These are phyloP conservation scores for Acanthococcus lagerstroemiae DNA, from an alignment of 2,888 invertebrate species.

Conservation along the genomic window DNA sequence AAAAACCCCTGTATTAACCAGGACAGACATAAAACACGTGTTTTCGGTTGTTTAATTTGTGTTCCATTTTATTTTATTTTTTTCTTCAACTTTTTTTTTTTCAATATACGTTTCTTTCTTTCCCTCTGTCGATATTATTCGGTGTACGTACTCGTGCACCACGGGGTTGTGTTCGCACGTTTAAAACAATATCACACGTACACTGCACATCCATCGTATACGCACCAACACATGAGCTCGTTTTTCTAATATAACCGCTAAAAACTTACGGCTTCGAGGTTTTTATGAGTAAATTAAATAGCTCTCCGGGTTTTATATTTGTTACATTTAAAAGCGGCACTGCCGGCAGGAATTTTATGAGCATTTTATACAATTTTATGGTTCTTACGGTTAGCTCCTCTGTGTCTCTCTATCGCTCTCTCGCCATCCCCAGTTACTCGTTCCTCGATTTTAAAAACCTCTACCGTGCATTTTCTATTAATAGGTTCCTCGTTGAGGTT, in stretches of 20 bases:
- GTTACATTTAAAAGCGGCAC: slow-evolving; percentile 16
- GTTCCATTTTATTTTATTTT: background rate
- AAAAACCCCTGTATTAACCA: too few relatives aligned
- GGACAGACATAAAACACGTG: background rate
- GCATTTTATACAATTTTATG: slow-evolving; percentile 18
- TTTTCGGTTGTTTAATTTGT: background rate
- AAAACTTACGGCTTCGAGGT: slow-evolving; percentile 15
- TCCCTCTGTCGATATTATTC: background rate
- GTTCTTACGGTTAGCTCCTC: background rate
- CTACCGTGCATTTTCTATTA: too few relatives aligned
- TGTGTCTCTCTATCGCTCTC: too few relatives aligned
- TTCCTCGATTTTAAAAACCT: too few relatives aligned
- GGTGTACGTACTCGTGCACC: background rate
- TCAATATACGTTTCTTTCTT: background rate
- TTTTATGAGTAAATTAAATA: slow-evolving; percentile 19
- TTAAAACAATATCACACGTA: background rate
- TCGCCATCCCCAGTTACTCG: too few relatives aligned
- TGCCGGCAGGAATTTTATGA: slow-evolving; percentile 20
- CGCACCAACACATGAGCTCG: background rate
- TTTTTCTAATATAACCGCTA: background rate
- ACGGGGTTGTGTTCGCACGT: slow-evolving; percentile 1
- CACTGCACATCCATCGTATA: background rate
- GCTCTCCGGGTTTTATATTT: slow-evolving; percentile 4
- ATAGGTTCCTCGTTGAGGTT: too few relatives aligned
- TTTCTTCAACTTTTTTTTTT: background rate